A percentile compares a stretch with the other conserved stretches of the same genome.
Evolutionary conservation across 2,797 vertebrate genomes (phyloP).

Genomic region (Myotis planiceps): DNA sequence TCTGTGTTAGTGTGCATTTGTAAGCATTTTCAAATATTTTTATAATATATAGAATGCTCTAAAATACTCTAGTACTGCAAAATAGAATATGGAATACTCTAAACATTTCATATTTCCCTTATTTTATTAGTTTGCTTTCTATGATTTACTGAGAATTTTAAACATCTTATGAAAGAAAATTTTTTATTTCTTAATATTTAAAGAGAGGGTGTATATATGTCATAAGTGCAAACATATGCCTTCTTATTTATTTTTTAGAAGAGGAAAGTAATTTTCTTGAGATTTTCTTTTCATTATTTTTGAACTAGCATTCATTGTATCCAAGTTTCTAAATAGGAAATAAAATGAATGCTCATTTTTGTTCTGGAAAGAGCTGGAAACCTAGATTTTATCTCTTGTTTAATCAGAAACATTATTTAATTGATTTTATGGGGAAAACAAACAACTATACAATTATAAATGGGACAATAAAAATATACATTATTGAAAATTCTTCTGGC

Average conservation of each 20-base stretch:
- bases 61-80: neutral
- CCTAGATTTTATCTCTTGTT: neutral
- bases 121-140: neutral
- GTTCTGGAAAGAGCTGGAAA: neutral
- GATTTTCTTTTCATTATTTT: neutral
- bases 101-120: neutral
- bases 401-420: constrained; percentile 27
- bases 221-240: neutral
- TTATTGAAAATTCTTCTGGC: neutral
- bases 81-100: neutral
- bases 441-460: neutral
- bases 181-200: neutral
- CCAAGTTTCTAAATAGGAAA: neutral
- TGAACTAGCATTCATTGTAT: neutral
- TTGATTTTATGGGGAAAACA: neutral
- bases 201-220: neutral
- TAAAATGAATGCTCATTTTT: neutral
- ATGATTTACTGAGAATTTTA: neutral
- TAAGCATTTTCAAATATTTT: neutral
- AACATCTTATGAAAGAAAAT: neutral
- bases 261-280: neutral
- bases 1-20: neutral
- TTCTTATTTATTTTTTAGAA: neutral
- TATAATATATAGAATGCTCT: neutral
- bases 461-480: neutral